A percentile compares a stretch with the other conserved stretches of the same genome.
These are phyloP conservation scores for Nettapus auritus DNA, from an alignment of 2,113 vertebrate genomes.

Conservation along the genomic window DNA sequence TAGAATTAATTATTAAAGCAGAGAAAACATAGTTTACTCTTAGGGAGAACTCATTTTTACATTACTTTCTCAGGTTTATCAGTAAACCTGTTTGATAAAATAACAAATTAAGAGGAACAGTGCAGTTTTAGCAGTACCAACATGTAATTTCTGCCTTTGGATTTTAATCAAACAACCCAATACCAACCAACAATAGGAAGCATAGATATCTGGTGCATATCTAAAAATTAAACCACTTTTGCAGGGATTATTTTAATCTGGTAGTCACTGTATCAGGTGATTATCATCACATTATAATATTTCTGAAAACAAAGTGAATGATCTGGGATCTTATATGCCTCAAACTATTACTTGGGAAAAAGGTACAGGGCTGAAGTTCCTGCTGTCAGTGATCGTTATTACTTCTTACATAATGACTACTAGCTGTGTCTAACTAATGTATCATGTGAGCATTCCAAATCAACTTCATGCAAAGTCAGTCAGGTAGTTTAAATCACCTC, in stretches of 20 bases:
- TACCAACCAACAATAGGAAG: background rate
- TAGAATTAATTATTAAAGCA: slow-evolving; percentile 41
- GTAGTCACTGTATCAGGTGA: background rate
- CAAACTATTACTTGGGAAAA: background rate
- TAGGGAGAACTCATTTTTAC: background rate
- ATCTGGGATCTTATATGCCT: background rate
- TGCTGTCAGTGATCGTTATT: background rate
- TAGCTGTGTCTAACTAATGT: background rate
- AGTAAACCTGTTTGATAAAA: background rate
- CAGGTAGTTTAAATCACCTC: background rate
- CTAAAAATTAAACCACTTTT: background rate
- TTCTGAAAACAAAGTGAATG: background rate
- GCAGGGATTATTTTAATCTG: background rate
- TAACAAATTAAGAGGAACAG: background rate
- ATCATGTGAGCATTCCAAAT: background rate
- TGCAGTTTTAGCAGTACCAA: background rate
- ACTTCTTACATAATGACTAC: background rate
- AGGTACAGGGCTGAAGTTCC: background rate
- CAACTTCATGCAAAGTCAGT: background rate
- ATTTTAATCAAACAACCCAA: background rate
- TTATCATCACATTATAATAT: background rate
- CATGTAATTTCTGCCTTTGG: background rate
- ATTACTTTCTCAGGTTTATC: background rate
- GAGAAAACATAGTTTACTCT: slow-evolving; percentile 1
- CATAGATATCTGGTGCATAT: background rate